phyloP scores from a whole-genome alignment of 2,888 invertebrate genomes.

The Ennomos quercinarius region DNA sequence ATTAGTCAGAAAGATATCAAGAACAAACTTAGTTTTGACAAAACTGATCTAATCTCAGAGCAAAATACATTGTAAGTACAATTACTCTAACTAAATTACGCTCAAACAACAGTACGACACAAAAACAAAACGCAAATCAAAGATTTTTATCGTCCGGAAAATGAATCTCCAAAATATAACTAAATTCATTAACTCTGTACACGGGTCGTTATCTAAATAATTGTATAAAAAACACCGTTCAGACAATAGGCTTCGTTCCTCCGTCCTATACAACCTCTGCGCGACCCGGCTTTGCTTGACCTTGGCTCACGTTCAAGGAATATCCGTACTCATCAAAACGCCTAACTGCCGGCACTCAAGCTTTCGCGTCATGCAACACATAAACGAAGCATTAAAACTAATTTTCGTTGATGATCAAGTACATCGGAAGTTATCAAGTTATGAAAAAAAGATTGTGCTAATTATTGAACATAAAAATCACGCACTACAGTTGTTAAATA shows the following conservation, averaged over 20 bases:
- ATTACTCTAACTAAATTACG: neutral
- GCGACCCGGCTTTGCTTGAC: conserved; percentile 64
- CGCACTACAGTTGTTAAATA: no score
- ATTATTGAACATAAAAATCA: neutral
- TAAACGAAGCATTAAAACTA: conserved; percentile 26
- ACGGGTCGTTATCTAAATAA: conserved; percentile 67
- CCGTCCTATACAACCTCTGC: conserved; percentile 67
- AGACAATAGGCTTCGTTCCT: conserved; percentile 61
- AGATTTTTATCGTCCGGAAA: conserved; percentile 60
- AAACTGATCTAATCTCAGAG: no score
- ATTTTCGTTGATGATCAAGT: conserved; percentile 11
- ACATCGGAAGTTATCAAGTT: conserved; percentile 11
- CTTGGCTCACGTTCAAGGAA: conserved; percentile 72
- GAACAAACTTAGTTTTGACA: no score
- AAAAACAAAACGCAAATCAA: conserved; percentile 43
- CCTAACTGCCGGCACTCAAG: conserved; percentile 27
- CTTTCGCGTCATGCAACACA: conserved; percentile 25
- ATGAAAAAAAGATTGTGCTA: neutral
- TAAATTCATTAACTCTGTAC: conserved; percentile 58
- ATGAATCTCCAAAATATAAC: conserved; percentile 52
- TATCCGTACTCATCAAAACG: conserved; percentile 68
- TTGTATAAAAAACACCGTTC: conserved; percentile 58
- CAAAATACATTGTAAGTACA: no score
- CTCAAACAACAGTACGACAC: neutral
- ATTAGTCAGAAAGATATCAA: no score